Base-by-base conservation (phyloP, 1,140 invertebrate genomes). In the Drosophila triauraria region DNA sequence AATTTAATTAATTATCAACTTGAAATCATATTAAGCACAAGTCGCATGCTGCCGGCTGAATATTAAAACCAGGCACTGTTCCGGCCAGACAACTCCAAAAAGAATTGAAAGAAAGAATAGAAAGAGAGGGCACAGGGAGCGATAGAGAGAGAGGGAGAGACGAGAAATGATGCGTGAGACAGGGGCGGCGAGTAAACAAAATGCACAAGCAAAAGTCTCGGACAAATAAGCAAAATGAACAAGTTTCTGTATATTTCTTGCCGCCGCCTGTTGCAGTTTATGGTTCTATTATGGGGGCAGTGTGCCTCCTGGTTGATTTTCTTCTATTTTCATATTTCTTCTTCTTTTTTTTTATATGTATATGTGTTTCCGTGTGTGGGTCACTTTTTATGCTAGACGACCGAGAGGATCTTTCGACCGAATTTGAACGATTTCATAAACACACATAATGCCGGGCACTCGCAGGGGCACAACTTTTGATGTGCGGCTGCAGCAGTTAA, bases 251-350 rank as follows among this genome's bases (percentile, higher is more conserved):
- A 54, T 71, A 53, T 78, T 64, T 82, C 67, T 71, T 68, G 56
- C 51, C 51, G 46, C 67, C 63, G 76, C 64, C 76, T 79, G 64
- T 71, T 87, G 82, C 82, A 78, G 71, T 82, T 85, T 80, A 83
- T 83, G 76, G 70, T 60, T 64, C 82, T 78, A 78, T 78, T 78
- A 71, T 78, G 64, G 75, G 75, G 75, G 75, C 76, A 62, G 60
- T 76, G 61, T 59, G 76, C 53, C 59, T 78, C 47, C 64, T 51
- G 61, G 20, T 35, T 44, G 71, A 35, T 60, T 44, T 32, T 30
- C 32, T 59, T 40, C 32, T 20, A 20, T 23, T 38, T 38, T 9
- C 51, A 54, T 54, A 38, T 23, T 23, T 38, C 51, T 23, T 54
- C 12, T 54, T 54, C 3, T 13, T 8, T n/a, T 54, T 40, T 54